Conservation (phyloP, 2,113 vertebrate species). For the Actinemys pallida region DNA sequence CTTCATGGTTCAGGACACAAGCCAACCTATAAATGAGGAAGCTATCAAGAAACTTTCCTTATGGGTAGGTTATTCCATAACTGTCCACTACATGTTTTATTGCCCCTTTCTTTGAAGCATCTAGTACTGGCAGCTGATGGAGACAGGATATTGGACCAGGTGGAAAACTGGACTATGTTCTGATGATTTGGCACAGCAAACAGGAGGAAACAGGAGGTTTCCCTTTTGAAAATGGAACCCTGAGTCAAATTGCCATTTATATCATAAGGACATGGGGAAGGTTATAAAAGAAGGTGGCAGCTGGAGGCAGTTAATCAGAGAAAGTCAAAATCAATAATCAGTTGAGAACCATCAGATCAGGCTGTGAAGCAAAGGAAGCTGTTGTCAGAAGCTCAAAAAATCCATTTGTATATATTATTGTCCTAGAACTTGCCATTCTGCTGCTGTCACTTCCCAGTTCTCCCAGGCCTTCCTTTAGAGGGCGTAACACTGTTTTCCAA, state of each 20-base stretch:
- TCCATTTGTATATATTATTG: neutral
- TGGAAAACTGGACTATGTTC: neutral
- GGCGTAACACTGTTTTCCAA: neutral
- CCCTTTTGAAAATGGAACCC: neutral
- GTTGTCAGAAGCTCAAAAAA: neutral
- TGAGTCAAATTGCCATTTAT: neutral
- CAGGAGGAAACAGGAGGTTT: neutral
- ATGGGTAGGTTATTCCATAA: neutral
- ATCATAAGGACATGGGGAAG: accelerated
- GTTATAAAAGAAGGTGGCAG: neutral
- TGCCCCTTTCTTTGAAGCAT: neutral
- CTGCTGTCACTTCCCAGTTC: neutral
- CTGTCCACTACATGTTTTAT: neutral
- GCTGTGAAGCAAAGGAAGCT: neutral
- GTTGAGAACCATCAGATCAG: constrained; percentile 1
- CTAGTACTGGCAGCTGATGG: neutral
- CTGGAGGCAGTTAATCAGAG: neutral
- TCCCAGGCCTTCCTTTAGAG: neutral
- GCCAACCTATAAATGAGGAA: neutral
- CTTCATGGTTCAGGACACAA: neutral
- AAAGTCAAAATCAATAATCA: neutral
- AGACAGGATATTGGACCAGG: neutral
- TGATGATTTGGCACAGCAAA: neutral
- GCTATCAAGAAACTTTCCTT: neutral
- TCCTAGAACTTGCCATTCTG: neutral